phyloP scores from a whole-genome alignment of 2,797 vertebrate genomes.

The Mallotus villosus region DNA sequence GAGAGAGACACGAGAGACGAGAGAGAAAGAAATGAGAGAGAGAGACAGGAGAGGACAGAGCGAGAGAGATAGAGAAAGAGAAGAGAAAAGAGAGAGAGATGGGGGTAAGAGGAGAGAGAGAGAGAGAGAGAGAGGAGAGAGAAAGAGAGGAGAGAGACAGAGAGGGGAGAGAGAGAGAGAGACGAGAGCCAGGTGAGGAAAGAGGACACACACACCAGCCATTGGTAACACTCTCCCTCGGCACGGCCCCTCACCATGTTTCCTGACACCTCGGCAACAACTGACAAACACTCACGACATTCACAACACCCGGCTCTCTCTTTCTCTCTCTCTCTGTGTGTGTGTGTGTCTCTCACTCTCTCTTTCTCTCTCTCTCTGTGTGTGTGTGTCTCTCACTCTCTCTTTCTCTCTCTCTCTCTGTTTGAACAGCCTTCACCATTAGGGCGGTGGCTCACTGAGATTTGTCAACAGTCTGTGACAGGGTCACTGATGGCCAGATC shows the following conservation, averaged over 20 bases:
- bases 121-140: too few relatives aligned
- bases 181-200: not conserved
- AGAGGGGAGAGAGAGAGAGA: not conserved
- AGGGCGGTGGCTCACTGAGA: constrained; percentile 20
- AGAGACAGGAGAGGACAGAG: too few relatives aligned
- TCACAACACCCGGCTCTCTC: not conserved
- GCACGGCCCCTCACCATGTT: not conserved
- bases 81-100: too few relatives aligned
- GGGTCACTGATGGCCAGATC: not conserved
- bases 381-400: too few relatives aligned
- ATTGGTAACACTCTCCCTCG: not conserved
- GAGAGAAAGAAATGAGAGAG: not conserved
- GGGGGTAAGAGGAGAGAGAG: not conserved
- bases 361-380: too few relatives aligned
- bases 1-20: not conserved
- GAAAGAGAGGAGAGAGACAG: too few relatives aligned
- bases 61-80: not conserved
- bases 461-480: constrained; percentile 6
- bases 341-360: too few relatives aligned
- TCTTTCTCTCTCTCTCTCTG: constrained; percentile 23
- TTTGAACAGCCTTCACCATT: constrained; percentile 23
- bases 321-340: too few relatives aligned
- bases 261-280: constrained; percentile 20
- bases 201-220: constrained; percentile 8
- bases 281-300: not conserved